phyloP scores from a whole-genome alignment of 1,140 invertebrate species.

The Drosophila pandora region DNA sequence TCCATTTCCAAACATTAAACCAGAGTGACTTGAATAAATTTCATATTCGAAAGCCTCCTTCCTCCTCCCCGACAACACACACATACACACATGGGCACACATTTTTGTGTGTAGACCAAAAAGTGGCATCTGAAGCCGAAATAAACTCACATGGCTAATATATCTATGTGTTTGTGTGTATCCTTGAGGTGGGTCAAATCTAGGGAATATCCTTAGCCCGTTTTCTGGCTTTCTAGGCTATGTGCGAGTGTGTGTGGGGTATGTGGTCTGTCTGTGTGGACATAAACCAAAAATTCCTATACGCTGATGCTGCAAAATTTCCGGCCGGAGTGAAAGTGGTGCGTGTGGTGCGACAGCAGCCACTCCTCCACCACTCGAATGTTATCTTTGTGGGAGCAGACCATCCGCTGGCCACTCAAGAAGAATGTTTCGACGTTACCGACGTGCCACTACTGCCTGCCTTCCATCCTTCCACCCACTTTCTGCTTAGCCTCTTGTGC shows the following conservation, averaged over 20 bases:
- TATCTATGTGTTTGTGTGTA: constrained; percentile 21
- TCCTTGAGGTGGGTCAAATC: constrained; percentile 59
- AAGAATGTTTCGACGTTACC: constrained; percentile 39
- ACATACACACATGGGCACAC: constrained; percentile 28
- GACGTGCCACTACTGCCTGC: neutral
- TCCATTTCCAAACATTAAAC: constrained; percentile 82
- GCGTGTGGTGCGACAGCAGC: constrained; percentile 55
- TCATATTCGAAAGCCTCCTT: constrained; percentile 71
- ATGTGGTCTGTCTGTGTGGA: constrained; percentile 28
- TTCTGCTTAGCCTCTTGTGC: neutral
- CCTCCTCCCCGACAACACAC: constrained; percentile 24
- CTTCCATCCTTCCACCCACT: neutral
- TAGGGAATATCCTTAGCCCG: constrained; percentile 4
- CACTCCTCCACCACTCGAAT: constrained; percentile 18
- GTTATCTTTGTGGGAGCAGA: constrained; percentile 21
- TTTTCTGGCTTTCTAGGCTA: neutral
- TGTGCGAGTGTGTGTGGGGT: constrained; percentile 7
- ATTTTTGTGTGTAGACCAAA: constrained; percentile 44
- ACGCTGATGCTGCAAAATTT: constrained; percentile 80
- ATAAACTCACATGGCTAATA: constrained; percentile 79
- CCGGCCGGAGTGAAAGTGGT: constrained; percentile 74
- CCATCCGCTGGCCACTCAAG: constrained; percentile 24
- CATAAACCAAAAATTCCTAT: constrained; percentile 81
- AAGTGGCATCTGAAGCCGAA: constrained; percentile 54
- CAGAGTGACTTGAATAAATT: constrained; percentile 82